Evolutionary conservation across 1,140 invertebrate genomes (phyloP), one percentile per base, ranked within the genome.

Genomic region (Solenopsis fugax): DNA sequence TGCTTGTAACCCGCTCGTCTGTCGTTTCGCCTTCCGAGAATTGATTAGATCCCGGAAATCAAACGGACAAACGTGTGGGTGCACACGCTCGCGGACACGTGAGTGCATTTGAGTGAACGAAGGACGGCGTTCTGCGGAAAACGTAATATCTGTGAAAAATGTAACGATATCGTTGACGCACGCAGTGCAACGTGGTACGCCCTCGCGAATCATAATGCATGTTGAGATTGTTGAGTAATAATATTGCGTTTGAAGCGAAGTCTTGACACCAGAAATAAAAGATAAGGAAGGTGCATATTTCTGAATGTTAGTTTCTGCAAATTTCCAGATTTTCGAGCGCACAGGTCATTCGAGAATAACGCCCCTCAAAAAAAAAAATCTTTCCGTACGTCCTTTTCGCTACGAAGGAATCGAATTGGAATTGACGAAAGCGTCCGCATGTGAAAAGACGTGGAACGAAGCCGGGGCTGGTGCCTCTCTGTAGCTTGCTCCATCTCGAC

Each of bases 1-100:
- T 72, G 86, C 80, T 84, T 60, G 78, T 87, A 91, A 92, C 88
- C 87, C 85, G 87, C 86, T 89, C 89, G 77, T 89, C 76, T 73
- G 86, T 87, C 90, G 88, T 92, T 92, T 89, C 91, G 80, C 80
- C 88, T 93, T 93, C 91, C 80, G 73, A 92, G 92, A 94, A 94
- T 94, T 94, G 93, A 93, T 93, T 93, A 91, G 91, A 91, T 88
- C 89, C 91, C 92, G 93, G 92, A 92, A 93, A 94, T 93, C 92
- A 93, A 92, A 92, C 87, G 88, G 60, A 72, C 82, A 81, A 77
- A 64, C 87, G 72, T 89, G 72, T 67, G 45, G 50, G 48, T 60
- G 76, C n/a, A 45, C 18, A 52, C 77, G 45, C n/a, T 62, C 29
- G 29, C 29, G 29, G 29, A 65, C 29, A 13, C 48, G 21, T 7